A percentile compares a stretch with the other conserved stretches of the same genome.
Evolutionary conservation across 2,113 vertebrate species (phyloP).

Genomic region (Ascaphus truei): DNA sequence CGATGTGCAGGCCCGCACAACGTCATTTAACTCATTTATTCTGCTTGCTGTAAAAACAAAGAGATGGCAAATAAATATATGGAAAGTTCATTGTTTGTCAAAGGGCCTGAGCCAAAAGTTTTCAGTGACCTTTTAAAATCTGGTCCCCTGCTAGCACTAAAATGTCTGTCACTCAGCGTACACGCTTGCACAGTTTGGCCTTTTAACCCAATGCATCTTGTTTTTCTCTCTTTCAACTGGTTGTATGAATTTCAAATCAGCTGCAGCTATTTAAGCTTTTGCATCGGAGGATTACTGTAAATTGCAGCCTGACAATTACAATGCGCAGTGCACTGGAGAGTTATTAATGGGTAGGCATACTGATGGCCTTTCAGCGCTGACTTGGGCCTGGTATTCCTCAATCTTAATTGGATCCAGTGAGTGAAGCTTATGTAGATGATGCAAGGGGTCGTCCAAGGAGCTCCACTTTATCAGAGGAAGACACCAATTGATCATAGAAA

Average conservation of each 20-base stretch:
- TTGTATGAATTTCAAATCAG: slow-evolving; percentile 79
- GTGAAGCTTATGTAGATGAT: slow-evolving; percentile 42
- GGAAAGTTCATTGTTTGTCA: slow-evolving; percentile 83
- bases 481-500: slow-evolving; percentile 75
- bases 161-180: slow-evolving; percentile 86
- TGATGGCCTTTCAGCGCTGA: slow-evolving; percentile 79
- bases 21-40: slow-evolving; percentile 92
- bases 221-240: slow-evolving; percentile 76
- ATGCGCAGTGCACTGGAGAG: slow-evolving; percentile 76
- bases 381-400: slow-evolving; percentile 72
- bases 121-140: slow-evolving; percentile 81
- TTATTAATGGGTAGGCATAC: slow-evolving; percentile 83
- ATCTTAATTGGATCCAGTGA: slow-evolving; percentile 84
- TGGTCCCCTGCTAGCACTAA: slow-evolving; percentile 82
- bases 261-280: slow-evolving; percentile 67
- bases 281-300: slow-evolving; percentile 82
- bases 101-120: slow-evolving; percentile 76
- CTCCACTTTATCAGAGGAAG: slow-evolving; percentile 64
- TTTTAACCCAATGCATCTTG: slow-evolving; percentile 73
- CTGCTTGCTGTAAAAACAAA: slow-evolving; percentile 90
- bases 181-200: slow-evolving; percentile 72
- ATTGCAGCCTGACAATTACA: slow-evolving; percentile 86
- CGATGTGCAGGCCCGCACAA: slow-evolving; percentile 84
- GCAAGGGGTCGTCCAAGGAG: slow-evolving; percentile 37
- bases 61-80: slow-evolving; percentile 89